Conservation (phyloP, 2,888 invertebrate genomes). For the Melieria omissa region DNA sequence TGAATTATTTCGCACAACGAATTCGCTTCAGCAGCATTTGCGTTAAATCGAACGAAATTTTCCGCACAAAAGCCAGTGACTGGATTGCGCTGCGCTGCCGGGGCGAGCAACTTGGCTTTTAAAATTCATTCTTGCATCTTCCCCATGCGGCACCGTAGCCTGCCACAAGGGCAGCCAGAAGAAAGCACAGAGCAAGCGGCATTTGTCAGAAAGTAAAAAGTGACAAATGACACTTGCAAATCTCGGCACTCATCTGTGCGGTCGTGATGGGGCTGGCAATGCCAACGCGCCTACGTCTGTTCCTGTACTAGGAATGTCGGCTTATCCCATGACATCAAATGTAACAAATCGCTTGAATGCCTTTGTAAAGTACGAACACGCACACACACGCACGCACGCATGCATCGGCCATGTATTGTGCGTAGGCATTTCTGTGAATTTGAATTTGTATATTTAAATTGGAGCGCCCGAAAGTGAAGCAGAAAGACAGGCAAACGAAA, state of each 20-base stretch:
- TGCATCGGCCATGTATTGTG: not conserved
- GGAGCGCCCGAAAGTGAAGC: too few species aligned
- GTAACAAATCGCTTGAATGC: conserved; percentile 25
- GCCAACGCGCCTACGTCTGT: not conserved
- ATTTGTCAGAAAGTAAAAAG: conserved; percentile 4
- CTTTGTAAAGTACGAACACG: conserved; percentile 27
- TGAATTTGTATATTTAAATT: too few species aligned
- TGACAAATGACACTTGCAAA: conserved; percentile 25
- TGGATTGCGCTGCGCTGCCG: not conserved
- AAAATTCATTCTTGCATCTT: too few species aligned
- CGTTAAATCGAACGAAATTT: not conserved
- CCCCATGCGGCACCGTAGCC: too few species aligned
- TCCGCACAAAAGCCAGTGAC: too few species aligned
- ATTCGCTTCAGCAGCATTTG: not conserved
- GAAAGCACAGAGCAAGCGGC: too few species aligned
- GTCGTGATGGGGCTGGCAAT: not conserved
- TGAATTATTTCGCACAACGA: too few species aligned
- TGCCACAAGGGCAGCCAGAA: too few species aligned
- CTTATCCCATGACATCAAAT: conserved; percentile 23
- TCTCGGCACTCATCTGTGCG: conserved; percentile 10
- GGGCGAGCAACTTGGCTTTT: not conserved
- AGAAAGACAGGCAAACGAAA: too few species aligned
- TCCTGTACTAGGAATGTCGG: not conserved
- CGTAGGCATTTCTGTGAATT: too few species aligned
- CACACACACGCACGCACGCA: conserved; percentile 36